Percentiles rank a stretch among this genome's conserved stretches.
Conservation (phyloP, 2,888 invertebrate species). For the Nephrocerus scutellatus region DNA sequence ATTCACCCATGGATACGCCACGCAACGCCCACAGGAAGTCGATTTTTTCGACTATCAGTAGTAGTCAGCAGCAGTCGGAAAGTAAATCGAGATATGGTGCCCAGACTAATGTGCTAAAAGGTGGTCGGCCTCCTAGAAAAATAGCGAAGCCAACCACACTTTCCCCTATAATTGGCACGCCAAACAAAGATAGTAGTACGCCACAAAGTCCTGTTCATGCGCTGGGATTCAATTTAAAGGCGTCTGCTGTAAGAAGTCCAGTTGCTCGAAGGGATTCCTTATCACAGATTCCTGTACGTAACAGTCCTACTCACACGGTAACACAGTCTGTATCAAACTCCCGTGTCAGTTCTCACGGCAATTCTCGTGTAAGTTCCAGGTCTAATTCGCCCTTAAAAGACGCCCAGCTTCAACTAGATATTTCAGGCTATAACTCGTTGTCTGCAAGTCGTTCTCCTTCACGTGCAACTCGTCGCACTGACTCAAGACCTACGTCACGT, state of each 20-base stretch:
- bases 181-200: conserved; percentile 42
- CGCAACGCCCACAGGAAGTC: conserved; percentile 13
- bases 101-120: neutral
- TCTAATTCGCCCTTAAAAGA: conserved; percentile 33
- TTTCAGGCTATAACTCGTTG: conserved; percentile 29
- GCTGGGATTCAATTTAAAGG: too few relatives aligned
- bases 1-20: conserved; percentile 21
- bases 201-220: conserved; percentile 32
- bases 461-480: conserved; percentile 23
- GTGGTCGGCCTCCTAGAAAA: conserved; percentile 35
- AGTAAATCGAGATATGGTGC: conserved; percentile 1
- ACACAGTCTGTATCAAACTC: conserved; percentile 32
- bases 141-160: conserved; percentile 43
- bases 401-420: conserved; percentile 13
- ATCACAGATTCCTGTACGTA: conserved; percentile 42
- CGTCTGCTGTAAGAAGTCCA: too few relatives aligned
- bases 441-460: conserved; percentile 36
- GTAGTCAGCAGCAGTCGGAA: conserved; percentile 12
- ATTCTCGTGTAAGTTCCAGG: conserved; percentile 31
- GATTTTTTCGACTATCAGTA: conserved; percentile 22
- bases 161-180: conserved; percentile 47
- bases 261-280: conserved; percentile 37
- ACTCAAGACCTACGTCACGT: conserved; percentile 27
- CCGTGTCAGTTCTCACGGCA: conserved; percentile 27
- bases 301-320: conserved; percentile 23